Evolutionary conservation across 1,140 invertebrate species (phyloP), one percentile per base, ranked within the genome.

Genomic region (Steinernema khuongi): DNA sequence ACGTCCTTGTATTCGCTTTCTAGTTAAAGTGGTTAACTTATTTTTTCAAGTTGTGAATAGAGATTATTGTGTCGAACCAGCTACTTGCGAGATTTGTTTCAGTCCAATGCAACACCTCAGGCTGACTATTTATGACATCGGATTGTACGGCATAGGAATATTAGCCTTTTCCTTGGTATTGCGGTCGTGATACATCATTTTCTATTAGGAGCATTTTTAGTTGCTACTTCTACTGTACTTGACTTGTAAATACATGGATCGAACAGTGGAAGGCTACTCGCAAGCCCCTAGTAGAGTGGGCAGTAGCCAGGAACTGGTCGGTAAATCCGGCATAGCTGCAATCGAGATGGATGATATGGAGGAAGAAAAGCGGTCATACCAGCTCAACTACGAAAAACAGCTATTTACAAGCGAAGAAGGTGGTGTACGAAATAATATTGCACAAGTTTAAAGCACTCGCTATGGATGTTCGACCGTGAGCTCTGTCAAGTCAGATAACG

Each of bases 231-330:
- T 60, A 4, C 50, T 60, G 4, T 60, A 60, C 22, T 22, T 60
- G 50, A 60, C 50, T n/a, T 60, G 50, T 22, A 60, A 60, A 60
- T 60, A 60, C 26, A 60, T 60, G 50, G 50, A 60, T 26, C 50
- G 50, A 11, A 60, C 14, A 22, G 19, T 60, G 4, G 50, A 60
- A 7, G 19, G 19, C 11, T 60, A 60, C 19, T 60, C 50, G 26
- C 2, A 14, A 7, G 50, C 50, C 4, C 50, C 50, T 4, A 60
- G 50, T 26, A 60, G 50, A 60, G 50, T 22, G 26, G 50, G 4
- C 11, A 60, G 50, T 60, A n/a, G 50, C 50, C 50, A 60, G 14
- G 50, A 60, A 60, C 4, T 60, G 14, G 11, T 22, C 2, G 50
- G 26, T 22, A 60, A 60, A 60, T 14, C 50, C 14, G 22, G 11